A percentile compares a stretch with the other conserved stretches of the same genome.
Evolutionary conservation across 2,797 vertebrate species (phyloP).

Genomic region (Mastacembelus armatus): DNA sequence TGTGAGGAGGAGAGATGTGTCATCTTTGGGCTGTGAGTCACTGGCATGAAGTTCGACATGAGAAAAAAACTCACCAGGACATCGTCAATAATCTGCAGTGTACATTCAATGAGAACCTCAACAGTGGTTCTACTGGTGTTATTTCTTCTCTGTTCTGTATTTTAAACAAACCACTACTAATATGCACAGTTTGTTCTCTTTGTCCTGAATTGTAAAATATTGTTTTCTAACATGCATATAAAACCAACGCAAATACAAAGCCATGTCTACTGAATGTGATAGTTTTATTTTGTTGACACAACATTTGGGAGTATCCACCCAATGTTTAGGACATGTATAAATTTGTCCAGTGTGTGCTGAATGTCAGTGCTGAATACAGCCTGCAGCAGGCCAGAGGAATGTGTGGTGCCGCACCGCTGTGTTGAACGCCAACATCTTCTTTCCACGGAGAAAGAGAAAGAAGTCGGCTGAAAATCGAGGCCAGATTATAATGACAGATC

Average conservation of each 20-base stretch:
- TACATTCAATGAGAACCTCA: neutral
- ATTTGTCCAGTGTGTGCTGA: neutral
- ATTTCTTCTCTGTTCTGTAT: too few species aligned
- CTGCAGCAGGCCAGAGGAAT: neutral
- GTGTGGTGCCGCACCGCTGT: neutral
- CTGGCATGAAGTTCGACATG: conserved; percentile 18
- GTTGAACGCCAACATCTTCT: neutral
- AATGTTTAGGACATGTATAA: neutral
- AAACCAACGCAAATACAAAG: too few species aligned
- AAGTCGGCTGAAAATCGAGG: conserved; percentile 41
- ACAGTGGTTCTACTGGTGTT: too few species aligned
- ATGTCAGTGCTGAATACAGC: neutral
- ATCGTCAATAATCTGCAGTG: neutral
- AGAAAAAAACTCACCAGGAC: conserved; percentile 27
- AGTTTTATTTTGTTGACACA: neutral
- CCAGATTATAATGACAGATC: conserved; percentile 37
- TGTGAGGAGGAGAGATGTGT: conserved; percentile 59
- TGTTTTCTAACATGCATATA: too few species aligned
- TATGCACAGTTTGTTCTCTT: too few species aligned
- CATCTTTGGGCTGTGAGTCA: conserved; percentile 59
- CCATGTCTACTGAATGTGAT: too few species aligned
- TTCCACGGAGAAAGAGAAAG: conserved; percentile 10
- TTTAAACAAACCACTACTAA: too few species aligned
- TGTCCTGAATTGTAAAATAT: too few species aligned
- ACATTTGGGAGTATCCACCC: neutral